phyloP scores from a whole-genome alignment of 2,797 vertebrate genomes.

The Trematomus bernacchii region DNA sequence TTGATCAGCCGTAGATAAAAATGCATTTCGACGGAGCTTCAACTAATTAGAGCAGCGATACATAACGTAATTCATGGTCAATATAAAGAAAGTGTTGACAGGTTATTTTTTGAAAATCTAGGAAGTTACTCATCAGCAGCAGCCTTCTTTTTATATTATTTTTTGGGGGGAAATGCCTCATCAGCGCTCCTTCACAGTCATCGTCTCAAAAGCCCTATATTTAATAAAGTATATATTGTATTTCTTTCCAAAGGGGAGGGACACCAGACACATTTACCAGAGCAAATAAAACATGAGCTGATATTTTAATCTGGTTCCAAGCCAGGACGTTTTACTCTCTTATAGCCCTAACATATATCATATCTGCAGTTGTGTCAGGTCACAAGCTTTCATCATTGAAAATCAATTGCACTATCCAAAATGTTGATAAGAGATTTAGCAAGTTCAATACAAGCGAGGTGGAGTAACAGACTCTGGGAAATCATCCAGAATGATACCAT shows the following conservation, averaged over 20 bases:
- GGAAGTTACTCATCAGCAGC: not conserved
- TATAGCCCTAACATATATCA: not conserved
- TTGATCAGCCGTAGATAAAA: not conserved
- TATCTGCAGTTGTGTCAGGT: conserved; percentile 19
- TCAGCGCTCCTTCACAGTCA: not conserved
- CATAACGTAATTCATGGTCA: too few species aligned
- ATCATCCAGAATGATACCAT: conserved; percentile 11
- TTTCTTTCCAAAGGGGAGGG: not conserved
- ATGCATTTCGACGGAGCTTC: not conserved
- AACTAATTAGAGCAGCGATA: not conserved
- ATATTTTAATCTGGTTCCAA: not conserved
- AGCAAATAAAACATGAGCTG: not conserved
- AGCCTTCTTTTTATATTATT: not conserved
- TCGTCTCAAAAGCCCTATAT: not conserved
- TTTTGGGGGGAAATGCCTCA: not conserved
- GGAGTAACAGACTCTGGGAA: conserved; percentile 16
- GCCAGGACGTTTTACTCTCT: not conserved
- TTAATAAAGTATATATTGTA: not conserved
- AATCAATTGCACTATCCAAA: conserved; percentile 37
- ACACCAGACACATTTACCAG: not conserved
- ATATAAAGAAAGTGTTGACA: too few species aligned
- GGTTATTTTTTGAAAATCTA: not conserved
- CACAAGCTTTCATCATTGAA: conserved; percentile 20
- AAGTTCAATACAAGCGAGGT: conserved; percentile 7
- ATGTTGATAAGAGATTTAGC: conserved; percentile 33